Evolutionary conservation across 2,888 invertebrate genomes (phyloP).

Genomic region (Drosophila meridionalis): DNA sequence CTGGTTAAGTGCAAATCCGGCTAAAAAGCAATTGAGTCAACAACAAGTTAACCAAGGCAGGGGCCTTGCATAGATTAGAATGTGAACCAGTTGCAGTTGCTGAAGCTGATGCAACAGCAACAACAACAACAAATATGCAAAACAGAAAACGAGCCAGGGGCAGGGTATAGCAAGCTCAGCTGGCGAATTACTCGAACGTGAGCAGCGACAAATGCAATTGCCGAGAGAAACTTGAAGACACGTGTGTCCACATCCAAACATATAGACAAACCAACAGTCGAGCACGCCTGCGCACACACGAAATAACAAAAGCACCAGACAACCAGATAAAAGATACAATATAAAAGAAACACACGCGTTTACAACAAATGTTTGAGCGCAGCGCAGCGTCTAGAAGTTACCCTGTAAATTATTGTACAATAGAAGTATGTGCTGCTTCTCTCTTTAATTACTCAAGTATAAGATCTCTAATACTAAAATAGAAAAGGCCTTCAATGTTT

Average conservation of each 20-base stretch:
- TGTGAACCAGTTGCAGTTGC: constrained; percentile 61
- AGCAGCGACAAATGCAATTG: constrained; percentile 25
- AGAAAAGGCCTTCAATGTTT: too few relatives aligned
- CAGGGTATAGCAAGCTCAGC: constrained; percentile 9
- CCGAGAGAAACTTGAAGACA: constrained; percentile 29
- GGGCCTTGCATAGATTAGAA: constrained; percentile 75
- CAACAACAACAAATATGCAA: constrained; percentile 33
- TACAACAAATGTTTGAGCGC: not conserved
- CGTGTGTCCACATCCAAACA: constrained; percentile 58
- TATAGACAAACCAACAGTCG: constrained; percentile 28
- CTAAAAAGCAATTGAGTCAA: constrained; percentile 50
- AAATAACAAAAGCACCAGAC: constrained; percentile 12
- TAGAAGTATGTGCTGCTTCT: not conserved
- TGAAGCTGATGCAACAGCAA: constrained; percentile 15
- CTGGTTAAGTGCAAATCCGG: constrained; percentile 38
- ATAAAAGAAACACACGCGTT: constrained; percentile 41
- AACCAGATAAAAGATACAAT: constrained; percentile 55
- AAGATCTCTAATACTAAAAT: too few relatives aligned
- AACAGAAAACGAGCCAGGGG: constrained; percentile 1
- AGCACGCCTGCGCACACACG: constrained; percentile 70
- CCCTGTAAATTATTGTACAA: constrained; percentile 5
- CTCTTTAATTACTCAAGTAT: not conserved
- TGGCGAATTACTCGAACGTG: constrained; percentile 70
- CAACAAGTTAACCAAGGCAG: constrained; percentile 42
- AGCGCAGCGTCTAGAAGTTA: not conserved